A percentile compares a stretch with the other conserved stretches of the same genome.
phyloP scores from a whole-genome alignment of 2,888 invertebrate genomes.

The Ochropleura leucogaster region DNA sequence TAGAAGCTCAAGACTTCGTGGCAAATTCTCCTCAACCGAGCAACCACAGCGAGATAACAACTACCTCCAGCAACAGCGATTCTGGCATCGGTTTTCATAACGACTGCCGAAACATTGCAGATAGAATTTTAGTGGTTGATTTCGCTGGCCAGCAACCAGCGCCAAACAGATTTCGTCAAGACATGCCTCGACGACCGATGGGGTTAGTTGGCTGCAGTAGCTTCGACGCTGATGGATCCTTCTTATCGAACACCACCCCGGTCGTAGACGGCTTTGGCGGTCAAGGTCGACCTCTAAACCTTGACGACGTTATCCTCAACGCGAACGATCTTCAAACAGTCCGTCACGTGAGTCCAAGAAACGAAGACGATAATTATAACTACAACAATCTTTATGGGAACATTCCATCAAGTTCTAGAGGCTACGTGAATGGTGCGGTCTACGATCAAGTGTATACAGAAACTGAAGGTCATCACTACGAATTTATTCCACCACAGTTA shows the following conservation, averaged over 20 bases:
- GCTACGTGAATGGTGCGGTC: constrained; percentile 77
- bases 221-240: constrained; percentile 86
- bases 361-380: constrained; percentile 88
- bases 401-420: constrained; percentile 78
- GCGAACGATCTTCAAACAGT: constrained; percentile 81
- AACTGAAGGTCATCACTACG: constrained; percentile 84
- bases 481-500: constrained; percentile 79
- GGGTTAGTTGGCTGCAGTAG: constrained; percentile 85
- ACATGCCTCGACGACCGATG: constrained; percentile 82
- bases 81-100: constrained; percentile 98
- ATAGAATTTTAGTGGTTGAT: constrained; percentile 94
- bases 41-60: constrained; percentile 94
- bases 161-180: constrained; percentile 79
- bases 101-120: constrained; percentile 95
- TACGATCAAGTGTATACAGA: constrained; percentile 88
- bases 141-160: constrained; percentile 89
- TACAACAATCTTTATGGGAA: constrained; percentile 85
- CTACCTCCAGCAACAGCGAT: constrained; percentile 97
- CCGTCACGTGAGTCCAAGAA: constrained; percentile 77
- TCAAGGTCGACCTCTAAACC: constrained; percentile 85
- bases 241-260: constrained; percentile 87
- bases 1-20: constrained; percentile 88
- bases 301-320: constrained; percentile 85
- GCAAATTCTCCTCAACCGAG: constrained; percentile 96
- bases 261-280: constrained; percentile 89